phyloP scores from a whole-genome alignment of 2,888 invertebrate species.

The Allophyes oxyacanthae region DNA sequence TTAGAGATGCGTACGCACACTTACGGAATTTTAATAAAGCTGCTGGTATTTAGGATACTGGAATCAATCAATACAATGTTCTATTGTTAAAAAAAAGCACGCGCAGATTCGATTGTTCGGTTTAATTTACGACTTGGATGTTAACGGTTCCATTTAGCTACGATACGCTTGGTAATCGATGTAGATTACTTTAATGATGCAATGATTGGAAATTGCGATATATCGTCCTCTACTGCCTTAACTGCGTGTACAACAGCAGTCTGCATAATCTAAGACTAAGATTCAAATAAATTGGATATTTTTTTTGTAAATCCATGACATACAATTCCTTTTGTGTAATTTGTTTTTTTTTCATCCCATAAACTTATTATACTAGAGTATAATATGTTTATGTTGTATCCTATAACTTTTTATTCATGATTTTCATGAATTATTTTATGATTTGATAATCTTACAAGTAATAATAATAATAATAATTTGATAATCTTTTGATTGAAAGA shows the following conservation, averaged over 20 bases:
- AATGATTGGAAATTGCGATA: constrained; percentile 36
- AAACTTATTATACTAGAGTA: too few relatives aligned
- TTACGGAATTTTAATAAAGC: constrained; percentile 62
- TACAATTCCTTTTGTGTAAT: too few relatives aligned
- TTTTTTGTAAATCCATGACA: too few relatives aligned
- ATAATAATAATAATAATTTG: too few relatives aligned
- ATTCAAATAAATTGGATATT: too few relatives aligned
- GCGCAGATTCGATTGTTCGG: constrained; percentile 33
- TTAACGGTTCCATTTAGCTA: constrained; percentile 33
- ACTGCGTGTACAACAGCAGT: constrained; percentile 2
- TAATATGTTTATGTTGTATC: too few relatives aligned
- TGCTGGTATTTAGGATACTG: constrained; percentile 36
- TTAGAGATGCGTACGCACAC: constrained; percentile 74
- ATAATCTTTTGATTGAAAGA: constrained; percentile 5
- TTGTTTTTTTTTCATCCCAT: too few relatives aligned
- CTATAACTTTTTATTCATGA: too few relatives aligned
- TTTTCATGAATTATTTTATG: too few relatives aligned
- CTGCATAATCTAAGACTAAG: not conserved
- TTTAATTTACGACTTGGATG: constrained; percentile 40
- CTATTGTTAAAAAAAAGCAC: constrained; percentile 45
- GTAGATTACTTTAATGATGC: constrained; percentile 30
- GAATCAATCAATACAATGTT: constrained; percentile 38
- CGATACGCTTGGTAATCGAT: constrained; percentile 29
- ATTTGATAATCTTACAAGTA: too few relatives aligned
- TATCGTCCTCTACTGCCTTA: constrained; percentile 7